Evolutionary conservation across 2,888 invertebrate genomes (phyloP), one percentile per base, ranked within the genome.

Genomic region (Harmothoe impar): DNA sequence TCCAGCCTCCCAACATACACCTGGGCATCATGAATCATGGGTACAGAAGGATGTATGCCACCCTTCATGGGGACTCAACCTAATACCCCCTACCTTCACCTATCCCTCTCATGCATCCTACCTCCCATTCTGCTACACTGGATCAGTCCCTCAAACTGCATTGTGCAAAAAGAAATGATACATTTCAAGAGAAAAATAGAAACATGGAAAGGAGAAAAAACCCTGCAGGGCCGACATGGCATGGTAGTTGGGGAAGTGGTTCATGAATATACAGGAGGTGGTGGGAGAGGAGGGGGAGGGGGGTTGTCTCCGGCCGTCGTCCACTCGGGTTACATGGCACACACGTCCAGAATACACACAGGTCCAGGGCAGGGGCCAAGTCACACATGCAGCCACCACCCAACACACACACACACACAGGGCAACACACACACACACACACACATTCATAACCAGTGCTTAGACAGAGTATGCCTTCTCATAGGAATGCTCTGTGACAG

Each of bases 251-350:
- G 3, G 43, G 23, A 81, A 43, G 81, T 81, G 81, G 23, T 5
- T 81, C 81, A 81, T 81, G 81, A 81, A 81, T 81, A 81, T 81
- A 43, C 81, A 81, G 33, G 81, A 81, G 81, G 72, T n/a, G 72
- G 0, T 5, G 72, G 17, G 81, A 12, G 5, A 35, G 81, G 43
- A 3, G 10, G 17, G 23, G 35, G 43, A 20, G 81, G 17, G 23
- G 10, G 12, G 35, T 81, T 81, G 81, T 81, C 81, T 81, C 33
- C 81, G 35, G 23, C 20, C 33, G 23, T 15, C 25, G 77, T 15
- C 20, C 62, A 62, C 77, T 77, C 77, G 17, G 29, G 29, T 77
- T 77, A 25, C 77, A 77, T 17, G 25, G 77, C 77, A 77, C 77
- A 25, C 77, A 62, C 62, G 62, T 3, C n/a, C 62, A 62, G 62